These are phyloP conservation scores for Lasioglossum morio DNA, from an alignment of 2,888 invertebrate species.

Conservation along the genomic window DNA sequence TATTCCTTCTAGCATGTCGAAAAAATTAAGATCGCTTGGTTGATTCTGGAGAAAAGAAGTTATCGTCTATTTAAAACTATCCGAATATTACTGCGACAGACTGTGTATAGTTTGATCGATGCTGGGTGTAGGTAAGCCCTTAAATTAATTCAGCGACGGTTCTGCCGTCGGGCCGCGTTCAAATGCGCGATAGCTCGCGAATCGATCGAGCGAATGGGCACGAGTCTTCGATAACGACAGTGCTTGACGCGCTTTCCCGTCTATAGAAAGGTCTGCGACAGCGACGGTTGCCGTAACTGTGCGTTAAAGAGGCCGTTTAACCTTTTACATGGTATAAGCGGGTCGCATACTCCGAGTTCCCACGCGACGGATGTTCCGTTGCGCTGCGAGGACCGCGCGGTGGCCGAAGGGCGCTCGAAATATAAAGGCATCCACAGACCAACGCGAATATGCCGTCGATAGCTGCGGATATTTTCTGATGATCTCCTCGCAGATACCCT, in stretches of 20 bases:
- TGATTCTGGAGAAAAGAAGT: neutral
- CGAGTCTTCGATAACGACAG: slow-evolving; percentile 69
- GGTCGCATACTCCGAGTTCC: slow-evolving; percentile 76
- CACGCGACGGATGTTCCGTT: slow-evolving; percentile 75
- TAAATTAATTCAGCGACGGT: slow-evolving; percentile 4
- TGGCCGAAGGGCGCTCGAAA: slow-evolving; percentile 46
- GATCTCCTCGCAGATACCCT: slow-evolving; percentile 4
- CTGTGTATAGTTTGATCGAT: neutral
- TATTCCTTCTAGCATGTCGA: no score
- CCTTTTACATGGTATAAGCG: slow-evolving; percentile 74
- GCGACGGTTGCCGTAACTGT: slow-evolving; percentile 65
- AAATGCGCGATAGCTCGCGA: slow-evolving; percentile 56
- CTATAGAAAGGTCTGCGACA: slow-evolving; percentile 71
- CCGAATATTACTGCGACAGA: neutral
- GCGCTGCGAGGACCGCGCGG: slow-evolving; percentile 47
- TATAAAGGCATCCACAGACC: neutral
- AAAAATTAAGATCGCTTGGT: neutral
- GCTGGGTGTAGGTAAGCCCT: neutral
- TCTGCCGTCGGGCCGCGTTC: slow-evolving; percentile 42
- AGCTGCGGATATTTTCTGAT: slow-evolving; percentile 21
- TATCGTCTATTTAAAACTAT: neutral
- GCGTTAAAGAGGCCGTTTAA: slow-evolving; percentile 80
- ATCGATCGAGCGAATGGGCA: slow-evolving; percentile 66
- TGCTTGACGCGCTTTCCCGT: slow-evolving; percentile 71
- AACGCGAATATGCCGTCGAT: neutral